Evolutionary conservation across 2,888 invertebrate species (phyloP), one percentile per base, ranked within the genome.

Genomic region (Macrosoma leucophasiata): DNA sequence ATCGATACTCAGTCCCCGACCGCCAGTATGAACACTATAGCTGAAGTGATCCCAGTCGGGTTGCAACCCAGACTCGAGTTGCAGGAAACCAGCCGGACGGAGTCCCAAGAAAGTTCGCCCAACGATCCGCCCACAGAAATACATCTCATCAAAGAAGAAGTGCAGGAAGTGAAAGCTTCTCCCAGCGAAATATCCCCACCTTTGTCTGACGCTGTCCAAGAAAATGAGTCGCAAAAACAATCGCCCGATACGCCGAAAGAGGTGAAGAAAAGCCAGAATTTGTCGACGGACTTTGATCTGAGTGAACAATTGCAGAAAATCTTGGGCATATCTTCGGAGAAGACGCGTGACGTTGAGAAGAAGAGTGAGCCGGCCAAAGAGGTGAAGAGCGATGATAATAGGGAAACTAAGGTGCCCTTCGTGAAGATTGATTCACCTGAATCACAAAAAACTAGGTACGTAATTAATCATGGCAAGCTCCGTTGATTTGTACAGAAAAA

Each of bases 391-490:
- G 82, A 82, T 10, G 81, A 82, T 1, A 51, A 44, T 37, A 36
- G 47, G 1, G 47, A 58, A 0, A 66, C 56, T 34, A 79, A 76
- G 47, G 61, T 84, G 22, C 85, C 85, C 0, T 72, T 79, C 2
- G 85, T 85, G 7, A 84, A 85, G 54, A 85, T 85, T 25, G 84
- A 84, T 46, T 85, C 85, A 0, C 85, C 85, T 0, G 85, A 85
- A 30, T 52, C 59, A 13, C 76, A 71, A 13, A 84, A 77, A 39
- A 57, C 71, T 8, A 76, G 84, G 82, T 79, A 53, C 45, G 12
- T 17, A 9, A 17, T 11, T 19, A 9, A 19, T 21, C 21, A 11
- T 22, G 28, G 28, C 5, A 9, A 24, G 23, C 15, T 26, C 8
- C 9, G n/a, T 9, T 20, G 17, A 17, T n/a, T n/a, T n/a, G n/a